These are phyloP conservation scores for Melanotaenia maccullochi DNA, from an alignment of 2,797 vertebrate genomes.

Conservation along the genomic window DNA sequence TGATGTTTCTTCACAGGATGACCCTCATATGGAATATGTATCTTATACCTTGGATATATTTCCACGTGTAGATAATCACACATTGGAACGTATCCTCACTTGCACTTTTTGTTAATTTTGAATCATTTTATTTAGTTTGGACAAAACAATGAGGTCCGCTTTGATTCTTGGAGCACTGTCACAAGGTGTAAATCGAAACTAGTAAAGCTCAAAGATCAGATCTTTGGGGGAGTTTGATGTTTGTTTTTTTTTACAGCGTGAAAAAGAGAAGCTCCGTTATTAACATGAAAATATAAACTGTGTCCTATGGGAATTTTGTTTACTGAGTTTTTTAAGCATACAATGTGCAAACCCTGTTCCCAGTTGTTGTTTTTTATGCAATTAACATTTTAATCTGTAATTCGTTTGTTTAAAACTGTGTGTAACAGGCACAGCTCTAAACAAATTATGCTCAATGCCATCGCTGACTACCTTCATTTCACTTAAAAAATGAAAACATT, in stretches of 20 bases:
- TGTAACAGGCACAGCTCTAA: not conserved
- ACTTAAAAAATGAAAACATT: not conserved
- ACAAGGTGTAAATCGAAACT: not conserved
- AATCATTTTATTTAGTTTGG: conserved; percentile 15
- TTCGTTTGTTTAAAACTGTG: not conserved
- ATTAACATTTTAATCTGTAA: not conserved
- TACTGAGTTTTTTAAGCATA: not conserved
- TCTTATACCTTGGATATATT: conserved; percentile 29
- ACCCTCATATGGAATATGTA: conserved; percentile 44
- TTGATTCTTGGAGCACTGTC: not conserved
- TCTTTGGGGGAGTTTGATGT: not conserved
- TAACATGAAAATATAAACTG: not conserved
- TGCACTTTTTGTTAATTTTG: conserved; percentile 35
- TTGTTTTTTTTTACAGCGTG: not conserved
- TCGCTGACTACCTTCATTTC: not conserved
- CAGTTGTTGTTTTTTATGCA: too few relatives aligned
- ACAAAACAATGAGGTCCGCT: not conserved
- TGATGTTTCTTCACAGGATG: conserved; percentile 44
- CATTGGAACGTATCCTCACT: conserved; percentile 20
- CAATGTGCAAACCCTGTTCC: too few relatives aligned
- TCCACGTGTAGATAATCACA: conserved; percentile 29
- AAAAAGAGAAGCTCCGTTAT: not conserved
- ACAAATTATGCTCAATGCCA: not conserved
- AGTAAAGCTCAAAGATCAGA: not conserved
- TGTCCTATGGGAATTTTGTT: not conserved